Evolutionary conservation across 2,113 vertebrate genomes (phyloP).

Genomic region (Helogale parvula): DNA sequence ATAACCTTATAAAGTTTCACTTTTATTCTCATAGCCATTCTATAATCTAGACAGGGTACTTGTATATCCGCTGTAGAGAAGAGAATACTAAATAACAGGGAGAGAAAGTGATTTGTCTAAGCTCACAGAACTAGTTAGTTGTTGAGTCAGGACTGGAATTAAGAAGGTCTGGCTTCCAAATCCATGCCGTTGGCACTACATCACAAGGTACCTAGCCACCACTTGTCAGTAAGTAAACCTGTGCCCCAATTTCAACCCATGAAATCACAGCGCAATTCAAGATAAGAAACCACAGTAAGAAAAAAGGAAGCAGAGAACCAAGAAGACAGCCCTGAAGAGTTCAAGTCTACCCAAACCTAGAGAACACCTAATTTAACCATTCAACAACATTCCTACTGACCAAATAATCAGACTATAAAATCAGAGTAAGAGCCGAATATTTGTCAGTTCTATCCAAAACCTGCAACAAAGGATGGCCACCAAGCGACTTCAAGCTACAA

Average conservation of each 20-base stretch:
- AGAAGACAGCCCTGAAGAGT: not conserved
- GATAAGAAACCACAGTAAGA: not conserved
- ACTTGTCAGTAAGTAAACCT: not conserved
- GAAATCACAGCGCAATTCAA: conserved; percentile 5
- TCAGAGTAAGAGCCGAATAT: not conserved
- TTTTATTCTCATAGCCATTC: not conserved
- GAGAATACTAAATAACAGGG: not conserved
- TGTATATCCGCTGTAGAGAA: not conserved
- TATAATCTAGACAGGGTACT: not conserved
- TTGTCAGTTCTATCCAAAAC: not conserved
- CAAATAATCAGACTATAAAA: not conserved
- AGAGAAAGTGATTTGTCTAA: not conserved
- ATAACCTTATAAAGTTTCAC: not conserved
- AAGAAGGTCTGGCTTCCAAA: not conserved
- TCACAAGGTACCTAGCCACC: not conserved
- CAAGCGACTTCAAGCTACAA: not conserved
- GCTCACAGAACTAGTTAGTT: not conserved
- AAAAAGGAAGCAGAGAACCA: not conserved
- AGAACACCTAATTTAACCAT: conserved; percentile 42
- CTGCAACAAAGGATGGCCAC: not conserved
- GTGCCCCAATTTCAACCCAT: conserved; percentile 23
- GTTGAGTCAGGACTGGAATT: not conserved
- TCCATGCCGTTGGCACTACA: not conserved
- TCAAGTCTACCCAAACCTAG: not conserved
- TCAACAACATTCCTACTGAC: not conserved